phyloP scores from a whole-genome alignment of 2,113 vertebrate species.

The Ceyx cyanopectus region DNA sequence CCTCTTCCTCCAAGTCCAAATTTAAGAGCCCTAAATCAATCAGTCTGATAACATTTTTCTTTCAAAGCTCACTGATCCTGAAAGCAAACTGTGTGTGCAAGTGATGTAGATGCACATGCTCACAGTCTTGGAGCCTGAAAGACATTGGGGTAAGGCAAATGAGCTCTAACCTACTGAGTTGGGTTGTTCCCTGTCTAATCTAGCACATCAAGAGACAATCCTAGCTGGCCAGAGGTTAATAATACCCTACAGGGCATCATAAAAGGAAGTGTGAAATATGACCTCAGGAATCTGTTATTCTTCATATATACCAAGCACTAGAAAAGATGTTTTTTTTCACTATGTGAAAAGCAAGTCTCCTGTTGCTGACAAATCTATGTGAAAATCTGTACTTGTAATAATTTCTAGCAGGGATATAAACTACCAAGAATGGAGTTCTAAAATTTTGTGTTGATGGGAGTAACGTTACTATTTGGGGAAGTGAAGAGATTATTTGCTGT shows the following conservation, averaged over 20 bases:
- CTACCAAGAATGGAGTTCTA: conserved; percentile 39
- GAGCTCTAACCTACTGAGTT: not conserved
- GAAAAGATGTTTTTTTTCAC: conserved; percentile 68
- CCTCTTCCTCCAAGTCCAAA: not conserved
- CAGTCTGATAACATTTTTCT: not conserved
- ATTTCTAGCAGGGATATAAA: conserved; percentile 53
- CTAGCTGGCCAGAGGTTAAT: conserved; percentile 7
- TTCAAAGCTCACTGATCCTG: not conserved
- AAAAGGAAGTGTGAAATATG: conserved; percentile 46
- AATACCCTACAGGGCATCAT: not conserved
- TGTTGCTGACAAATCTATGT: conserved; percentile 50
- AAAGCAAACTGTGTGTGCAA: not conserved
- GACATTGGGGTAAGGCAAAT: not conserved
- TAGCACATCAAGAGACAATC: conserved; percentile 20
- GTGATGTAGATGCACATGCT: not conserved
- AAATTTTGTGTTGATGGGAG: conserved; percentile 49
- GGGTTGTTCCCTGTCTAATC: conserved; percentile 4
- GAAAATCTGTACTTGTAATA: conserved; percentile 49
- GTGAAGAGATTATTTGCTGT: conserved; percentile 60
- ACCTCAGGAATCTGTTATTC: conserved; percentile 73
- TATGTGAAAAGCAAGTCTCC: conserved; percentile 56
- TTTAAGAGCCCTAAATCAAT: not conserved
- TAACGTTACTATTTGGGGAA: conserved; percentile 63
- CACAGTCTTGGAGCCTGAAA: conserved; percentile 11
- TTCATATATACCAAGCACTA: conserved; percentile 59